A percentile compares a stretch with the other conserved stretches of the same genome.
These are phyloP conservation scores for Lottia gigantea DNA, from an alignment of 2,888 invertebrate genomes.

Conservation along the genomic window DNA sequence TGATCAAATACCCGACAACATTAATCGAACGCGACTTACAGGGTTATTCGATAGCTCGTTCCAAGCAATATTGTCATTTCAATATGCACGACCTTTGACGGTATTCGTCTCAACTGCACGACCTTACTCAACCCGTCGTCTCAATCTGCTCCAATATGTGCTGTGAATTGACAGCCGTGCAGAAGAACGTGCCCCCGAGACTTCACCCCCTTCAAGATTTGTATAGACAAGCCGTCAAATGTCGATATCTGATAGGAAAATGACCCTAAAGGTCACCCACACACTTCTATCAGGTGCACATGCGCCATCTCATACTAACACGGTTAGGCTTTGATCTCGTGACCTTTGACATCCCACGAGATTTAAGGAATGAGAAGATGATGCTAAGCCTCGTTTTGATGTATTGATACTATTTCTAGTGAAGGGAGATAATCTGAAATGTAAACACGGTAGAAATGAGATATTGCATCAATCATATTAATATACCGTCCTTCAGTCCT, in stretches of 20 bases:
- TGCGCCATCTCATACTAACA: conserved; percentile 4
- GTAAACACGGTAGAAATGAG: too few relatives aligned
- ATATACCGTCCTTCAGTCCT: too few relatives aligned
- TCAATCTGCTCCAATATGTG: neutral
- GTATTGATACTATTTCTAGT: neutral
- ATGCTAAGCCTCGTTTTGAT: neutral
- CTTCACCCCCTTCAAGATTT: neutral
- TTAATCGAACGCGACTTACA: too few relatives aligned
- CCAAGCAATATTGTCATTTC: too few relatives aligned
- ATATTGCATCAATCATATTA: too few relatives aligned
- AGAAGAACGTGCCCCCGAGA: neutral
- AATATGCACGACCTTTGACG: too few relatives aligned
- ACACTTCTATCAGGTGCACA: conserved; percentile 8
- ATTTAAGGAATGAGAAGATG: neutral
- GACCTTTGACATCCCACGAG: conserved; percentile 9
- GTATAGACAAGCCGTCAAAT: conserved; percentile 9
- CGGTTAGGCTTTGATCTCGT: conserved; percentile 1
- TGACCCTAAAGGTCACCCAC: neutral
- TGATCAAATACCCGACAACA: too few relatives aligned
- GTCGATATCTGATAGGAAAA: conserved; percentile 1
- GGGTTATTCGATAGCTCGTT: too few relatives aligned
- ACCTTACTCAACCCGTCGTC: neutral
- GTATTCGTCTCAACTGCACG: neutral
- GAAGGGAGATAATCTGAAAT: too few relatives aligned
- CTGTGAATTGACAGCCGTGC: conserved; percentile 4